Evolutionary conservation across 2,888 invertebrate species (phyloP), one percentile per base, ranked within the genome.

Genomic region (Zaprionus obscuricornis): DNA sequence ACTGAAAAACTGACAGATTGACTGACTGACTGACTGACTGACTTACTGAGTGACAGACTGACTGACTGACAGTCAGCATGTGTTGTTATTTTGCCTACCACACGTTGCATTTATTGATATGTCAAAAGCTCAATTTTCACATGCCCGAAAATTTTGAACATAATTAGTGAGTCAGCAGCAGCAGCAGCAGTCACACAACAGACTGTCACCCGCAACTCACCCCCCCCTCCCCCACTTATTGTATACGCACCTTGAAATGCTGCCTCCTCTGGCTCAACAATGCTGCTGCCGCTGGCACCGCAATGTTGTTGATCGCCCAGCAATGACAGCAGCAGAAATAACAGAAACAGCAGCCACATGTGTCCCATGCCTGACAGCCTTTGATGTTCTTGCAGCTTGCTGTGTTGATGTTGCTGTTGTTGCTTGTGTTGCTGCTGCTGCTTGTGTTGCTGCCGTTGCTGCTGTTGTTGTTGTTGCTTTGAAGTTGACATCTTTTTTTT

Each of bases 211-310:
- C n/a, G n/a, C n/a, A 4, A 4, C 24, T 4, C 24, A 4, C 24
- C 24, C 24, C 24, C 5, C 24, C 24, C 24, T 24, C 8, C n/a
- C n/a, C n/a, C n/a, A n/a, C n/a, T n/a, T n/a, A n/a, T 26, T 62
- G 43, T 55, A 60, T 59, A 81, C 81, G 76, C 89, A 93, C 93
- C 93, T 92, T 93, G 93, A 86, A 93, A 93, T 64, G 93, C 93
- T 47, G 93, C 93, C 86, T 93, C 93, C 76, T 90, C 90, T 52
- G 89, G 82, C 68, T 90, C 90, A 63, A 86, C 78, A 52, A 79
- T 68, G 86, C 83, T 87, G 86, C 75, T 46, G 37, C 37, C 47
- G 43, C 33, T 52, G 14, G 10, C 11, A 7, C 26, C 29, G 7
- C 56, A 65, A 2, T 65, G 59, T 26, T 49, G 64, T 7, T 54